Base-by-base conservation (phyloP, 2,797 vertebrate species). In the Sebastes matsubarae region DNA sequence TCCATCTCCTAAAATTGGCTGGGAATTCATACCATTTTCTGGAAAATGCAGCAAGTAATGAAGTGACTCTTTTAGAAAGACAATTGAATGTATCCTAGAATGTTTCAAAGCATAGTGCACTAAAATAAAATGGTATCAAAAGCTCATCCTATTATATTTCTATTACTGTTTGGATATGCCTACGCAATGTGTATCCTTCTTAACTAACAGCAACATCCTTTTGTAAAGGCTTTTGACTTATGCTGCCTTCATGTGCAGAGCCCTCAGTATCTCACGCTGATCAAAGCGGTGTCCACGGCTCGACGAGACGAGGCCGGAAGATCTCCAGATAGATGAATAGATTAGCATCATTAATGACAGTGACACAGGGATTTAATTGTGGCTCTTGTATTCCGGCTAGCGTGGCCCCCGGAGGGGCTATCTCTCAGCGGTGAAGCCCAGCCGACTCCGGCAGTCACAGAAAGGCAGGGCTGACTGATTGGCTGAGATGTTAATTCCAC, bases 261-360 rank as follows among this genome's bases (percentile, higher is more conserved):
- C 36, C 75, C 76, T 80, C 76, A 55, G 86, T 79, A 61, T 38
- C 50, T 79, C 57, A 63, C 77, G 67, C 75, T 79, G 79, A 88
- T 87, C 77, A 90, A 91, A 89, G 84, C 81, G 64, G 72, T 36
- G 70, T 82, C 87, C 75, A 79, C 72, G 72, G 68, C 68, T 75
- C 79, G 55, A 55, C 9, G 25, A 89, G 67, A 87, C 77, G 60
- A 85, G 84, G 87, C 87, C 54, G 42, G 84, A 82, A 91, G 85
- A 89, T 89, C 86, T 90, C 84, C 84, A 84, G 85, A 89, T 85
- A 91, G 87, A 91, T 79, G 82, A 92, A 91, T 90, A 91, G 68
- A 92, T 93, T 89, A 87, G 79, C 88, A 93, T 90, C 88, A 88
- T 87, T 92, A 93, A 89, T 89, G 84, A 50, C 71, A 81, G 71